These are phyloP conservation scores for Meganola albula DNA, from an alignment of 2,888 invertebrate species.

Conservation along the genomic window DNA sequence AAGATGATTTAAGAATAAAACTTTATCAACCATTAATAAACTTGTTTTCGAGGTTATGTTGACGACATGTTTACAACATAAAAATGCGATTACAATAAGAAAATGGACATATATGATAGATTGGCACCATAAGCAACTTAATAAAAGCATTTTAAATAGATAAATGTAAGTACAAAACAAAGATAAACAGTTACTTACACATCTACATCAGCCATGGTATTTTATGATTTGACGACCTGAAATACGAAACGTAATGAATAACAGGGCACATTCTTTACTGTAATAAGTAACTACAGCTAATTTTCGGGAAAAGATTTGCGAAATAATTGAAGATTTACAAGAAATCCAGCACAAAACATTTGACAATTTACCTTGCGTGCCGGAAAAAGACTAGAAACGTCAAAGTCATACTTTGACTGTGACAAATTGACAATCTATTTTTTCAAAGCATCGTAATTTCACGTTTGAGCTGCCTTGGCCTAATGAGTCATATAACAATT, in stretches of 20 bases:
- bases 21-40: background rate
- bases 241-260: constrained; percentile 57
- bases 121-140: too few species aligned
- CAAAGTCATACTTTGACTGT: constrained; percentile 17
- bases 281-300: constrained; percentile 25
- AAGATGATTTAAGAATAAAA: background rate
- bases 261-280: constrained; percentile 37
- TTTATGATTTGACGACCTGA: constrained; percentile 58
- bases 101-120: too few species aligned
- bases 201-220: constrained; percentile 88
- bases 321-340: constrained; percentile 56
- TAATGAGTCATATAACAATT: too few species aligned
- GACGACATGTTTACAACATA: constrained; percentile 45
- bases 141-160: background rate
- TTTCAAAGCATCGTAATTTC: too few species aligned
- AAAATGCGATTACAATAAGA: too few species aligned
- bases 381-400: constrained; percentile 63
- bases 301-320: constrained; percentile 41
- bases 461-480: too few species aligned
- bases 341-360: constrained; percentile 49
- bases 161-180: constrained; percentile 4
- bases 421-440: too few species aligned
- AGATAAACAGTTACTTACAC: constrained; percentile 80
- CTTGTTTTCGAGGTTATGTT: constrained; percentile 54
- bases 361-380: constrained; percentile 75